Base-by-base conservation (phyloP, 2,797 vertebrate genomes). In the Otolemur crassicaudatus region DNA sequence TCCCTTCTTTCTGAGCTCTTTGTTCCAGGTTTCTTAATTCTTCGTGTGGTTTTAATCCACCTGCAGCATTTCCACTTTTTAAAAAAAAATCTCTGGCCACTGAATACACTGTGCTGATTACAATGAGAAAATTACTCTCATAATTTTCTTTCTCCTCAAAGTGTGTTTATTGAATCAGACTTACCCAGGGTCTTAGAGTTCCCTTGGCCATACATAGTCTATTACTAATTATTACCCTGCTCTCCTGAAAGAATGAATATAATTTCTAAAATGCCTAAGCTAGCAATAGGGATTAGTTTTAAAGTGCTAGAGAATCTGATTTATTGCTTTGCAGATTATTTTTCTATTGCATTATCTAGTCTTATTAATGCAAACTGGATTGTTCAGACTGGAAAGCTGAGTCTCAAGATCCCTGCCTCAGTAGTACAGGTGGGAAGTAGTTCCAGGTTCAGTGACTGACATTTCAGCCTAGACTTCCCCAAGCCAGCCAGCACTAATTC, bases 71-170 rank as follows among this genome's bases (percentile, higher is more conserved):
- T 79, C 46, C 14, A 43, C 77, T 94, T 40, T 40, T 40, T 40
- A 5, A 40, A 40, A 5, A 5, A 40, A 85, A 85, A 83, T 58
- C 60, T 56, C 86, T 80, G 65, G 43, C 90, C 72, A 69, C 46
- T 43, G 43, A 91, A 82, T 90, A 77, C 49, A 90, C 67, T 85
- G 63, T 61, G 72, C 67, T 93, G 92, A 82, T 94, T 90, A 80
- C 7, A 63, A 23, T 85, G 93, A 95, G 76, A 72, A 84, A 83
- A 65, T 87, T 86, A 37, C 56, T 87, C 29, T 75, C 80, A 58
- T 90, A 65, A 75, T 73, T 85, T 61, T 94, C 65, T 60, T 65
- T 65, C 83, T 53, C 65, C 11, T 75, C 72, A 76, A 77, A 84
- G n/a, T 76, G 56, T 86, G 23, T 80, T 84, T 75, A 76, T 49